Conservation (phyloP, 1,140 invertebrate species). For the Trypoxylus dichotomus region DNA sequence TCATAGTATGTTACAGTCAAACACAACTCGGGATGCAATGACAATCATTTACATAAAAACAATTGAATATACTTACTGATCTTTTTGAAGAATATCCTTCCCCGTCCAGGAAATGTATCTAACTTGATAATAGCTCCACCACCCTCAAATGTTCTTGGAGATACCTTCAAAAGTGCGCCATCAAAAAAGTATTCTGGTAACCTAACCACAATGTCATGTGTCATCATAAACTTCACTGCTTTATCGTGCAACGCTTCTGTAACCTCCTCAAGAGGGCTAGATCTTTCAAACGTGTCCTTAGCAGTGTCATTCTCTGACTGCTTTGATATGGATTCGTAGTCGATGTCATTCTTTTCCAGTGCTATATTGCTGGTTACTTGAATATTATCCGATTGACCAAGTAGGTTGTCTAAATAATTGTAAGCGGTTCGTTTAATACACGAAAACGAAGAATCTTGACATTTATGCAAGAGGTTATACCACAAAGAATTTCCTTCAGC, state of each 20-base stretch:
- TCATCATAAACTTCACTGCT: conserved; percentile 72
- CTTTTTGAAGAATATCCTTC: conserved; percentile 72
- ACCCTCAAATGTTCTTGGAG: conserved; percentile 70
- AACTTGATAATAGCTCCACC: conserved; percentile 72
- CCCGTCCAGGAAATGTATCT: conserved; percentile 66
- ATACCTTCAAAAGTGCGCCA: conserved; percentile 69
- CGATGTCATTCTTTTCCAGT: conserved; percentile 68
- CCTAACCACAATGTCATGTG: conserved; percentile 70
- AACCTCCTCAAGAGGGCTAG: conserved; percentile 64
- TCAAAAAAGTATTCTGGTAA: conserved; percentile 72
- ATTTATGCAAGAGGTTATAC: conserved; percentile 71
- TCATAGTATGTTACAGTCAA: too few species aligned
- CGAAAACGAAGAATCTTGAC: conserved; percentile 64
- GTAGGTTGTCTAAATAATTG: conserved; percentile 65
- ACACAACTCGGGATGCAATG: too few species aligned
- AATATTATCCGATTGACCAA: conserved; percentile 66
- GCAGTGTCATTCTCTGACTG: conserved; percentile 49
- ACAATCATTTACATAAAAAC: too few species aligned
- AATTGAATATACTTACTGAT: conserved; percentile 62
- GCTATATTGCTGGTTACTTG: conserved; percentile 68
- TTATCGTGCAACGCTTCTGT: conserved; percentile 60
- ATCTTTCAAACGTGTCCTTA: neutral
- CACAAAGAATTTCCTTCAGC: conserved; percentile 62
- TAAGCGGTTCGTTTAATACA: conserved; percentile 78
- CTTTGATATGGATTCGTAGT: conserved; percentile 56